Base-by-base conservation (phyloP, 2,888 invertebrate genomes). In the Deroplatys truncata region DNA sequence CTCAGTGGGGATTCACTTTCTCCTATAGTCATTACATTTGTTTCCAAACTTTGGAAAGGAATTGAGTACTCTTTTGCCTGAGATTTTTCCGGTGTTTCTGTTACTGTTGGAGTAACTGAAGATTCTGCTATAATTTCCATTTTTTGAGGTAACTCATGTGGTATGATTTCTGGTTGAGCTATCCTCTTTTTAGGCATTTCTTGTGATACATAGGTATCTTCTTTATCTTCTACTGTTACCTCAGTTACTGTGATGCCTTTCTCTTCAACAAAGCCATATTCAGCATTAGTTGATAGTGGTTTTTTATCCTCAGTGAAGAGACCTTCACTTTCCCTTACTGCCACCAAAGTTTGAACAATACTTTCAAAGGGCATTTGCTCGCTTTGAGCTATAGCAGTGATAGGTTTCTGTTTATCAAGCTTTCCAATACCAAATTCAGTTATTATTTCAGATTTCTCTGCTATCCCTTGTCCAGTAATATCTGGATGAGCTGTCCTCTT, bases 1-100 rank as follows among this genome's bases (percentile, higher is more conserved):
- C 92, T 91, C 89, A 95, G 93, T 82, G 92, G 91, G 84, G 93
- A 93, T 93, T 96, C 97, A 91, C 94, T 94, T 93, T 97, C 96
- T 84, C 94, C 94, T 10, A 94, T 92, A 35, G 95, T 91, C 88
- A 95, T 94, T 93, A 96, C 95, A 90, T 94, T 94, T 91, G 94
- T 94, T 91, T 95, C 94, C 84, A 96, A 94, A 90, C 94, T 95
- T 92, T 95, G 94, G 86, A 96, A 94, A n/a, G 95, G 93, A 43
- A 94, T 92, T 90, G 94, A 93, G 88, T 95, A 93, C 87, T 93
- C 92, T 88, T 94, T 94, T 28, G 95, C 95, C 84, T 92, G 93
- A 88, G 92, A 92, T 43, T 92, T 91, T 56, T 92, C 91, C 84
- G 91, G 92, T 90, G 92, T 88, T 35, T 90, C 84, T 16, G 89